Conservation (phyloP, 2,888 invertebrate species). For the Polyploca ridens region DNA sequence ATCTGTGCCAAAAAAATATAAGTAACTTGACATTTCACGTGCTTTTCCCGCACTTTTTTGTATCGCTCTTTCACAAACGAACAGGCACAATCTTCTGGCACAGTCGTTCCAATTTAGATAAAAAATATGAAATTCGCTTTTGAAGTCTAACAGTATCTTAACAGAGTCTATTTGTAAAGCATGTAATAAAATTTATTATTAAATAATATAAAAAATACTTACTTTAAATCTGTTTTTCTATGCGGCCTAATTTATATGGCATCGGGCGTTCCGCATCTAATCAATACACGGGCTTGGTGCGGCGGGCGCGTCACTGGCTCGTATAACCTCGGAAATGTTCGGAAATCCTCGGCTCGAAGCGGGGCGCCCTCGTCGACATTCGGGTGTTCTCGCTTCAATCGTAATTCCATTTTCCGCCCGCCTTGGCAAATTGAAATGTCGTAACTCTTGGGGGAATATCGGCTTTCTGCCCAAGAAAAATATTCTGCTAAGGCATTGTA, state of each 20-base stretch:
- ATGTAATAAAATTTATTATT: conserved; percentile 24
- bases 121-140: neutral
- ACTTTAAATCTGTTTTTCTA: conserved; percentile 72
- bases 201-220: conserved; percentile 33
- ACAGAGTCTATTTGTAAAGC: neutral
- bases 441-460: conserved; percentile 85
- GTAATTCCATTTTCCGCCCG: conserved; percentile 85
- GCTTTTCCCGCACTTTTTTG: neutral
- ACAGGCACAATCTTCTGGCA: neutral
- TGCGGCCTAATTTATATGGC: conserved; percentile 84
- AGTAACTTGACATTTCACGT: no score
- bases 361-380: conserved; percentile 62
- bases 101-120: neutral
- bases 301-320: conserved; percentile 68
- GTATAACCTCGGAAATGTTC: conserved; percentile 60
- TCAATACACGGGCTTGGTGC: conserved; percentile 81
- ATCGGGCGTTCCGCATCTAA: conserved; percentile 84
- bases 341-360: conserved; percentile 55
- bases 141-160: neutral
- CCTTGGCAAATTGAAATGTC: conserved; percentile 86
- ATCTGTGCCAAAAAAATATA: no score
- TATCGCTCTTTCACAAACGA: neutral
- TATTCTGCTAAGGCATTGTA: conserved; percentile 82
- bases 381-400: conserved; percentile 80
- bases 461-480: conserved; percentile 84